A percentile compares a stretch with the other conserved stretches of the same genome.
These are phyloP conservation scores for Ornithorhynchus anatinus DNA, from an alignment of 2,113 vertebrate genomes.

Conservation along the genomic window DNA sequence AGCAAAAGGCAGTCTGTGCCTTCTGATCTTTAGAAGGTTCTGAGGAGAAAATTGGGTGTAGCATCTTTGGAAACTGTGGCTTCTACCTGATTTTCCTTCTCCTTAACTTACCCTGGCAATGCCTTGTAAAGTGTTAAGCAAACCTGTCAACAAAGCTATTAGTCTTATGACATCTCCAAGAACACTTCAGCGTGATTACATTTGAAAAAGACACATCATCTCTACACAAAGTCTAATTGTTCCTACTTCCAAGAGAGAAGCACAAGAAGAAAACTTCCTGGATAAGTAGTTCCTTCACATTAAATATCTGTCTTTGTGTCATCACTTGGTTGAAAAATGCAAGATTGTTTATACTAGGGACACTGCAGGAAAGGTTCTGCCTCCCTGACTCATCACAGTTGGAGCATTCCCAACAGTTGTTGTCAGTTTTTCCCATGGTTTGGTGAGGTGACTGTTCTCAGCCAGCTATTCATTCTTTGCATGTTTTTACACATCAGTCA, in stretches of 20 bases:
- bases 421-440: slow-evolving; percentile 54
- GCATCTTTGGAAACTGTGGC: neutral
- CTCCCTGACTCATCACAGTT: slow-evolving; percentile 58
- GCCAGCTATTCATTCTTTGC: slow-evolving; percentile 20
- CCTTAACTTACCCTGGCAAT: neutral
- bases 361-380: slow-evolving; percentile 49
- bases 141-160: neutral
- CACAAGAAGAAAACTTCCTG: neutral
- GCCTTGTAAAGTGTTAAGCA: slow-evolving; percentile 21
- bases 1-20: neutral
- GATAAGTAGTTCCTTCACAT: slow-evolving; percentile 29
- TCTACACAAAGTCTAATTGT: neutral
- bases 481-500: too few species aligned
- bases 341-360: slow-evolving; percentile 53
- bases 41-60: neutral
- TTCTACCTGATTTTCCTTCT: neutral
- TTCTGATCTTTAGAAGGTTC: neutral
- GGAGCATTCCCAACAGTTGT: slow-evolving; percentile 54
- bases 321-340: slow-evolving; percentile 55
- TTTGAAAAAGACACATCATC: neutral
- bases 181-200: neutral
- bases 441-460: slow-evolving; percentile 49
- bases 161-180: neutral
- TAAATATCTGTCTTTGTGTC: slow-evolving; percentile 45
- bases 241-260: slow-evolving; percentile 8